Evolutionary conservation across 2,113 vertebrate genomes (phyloP), one percentile per base, ranked within the genome.

Genomic region (Bujurquina vittata): DNA sequence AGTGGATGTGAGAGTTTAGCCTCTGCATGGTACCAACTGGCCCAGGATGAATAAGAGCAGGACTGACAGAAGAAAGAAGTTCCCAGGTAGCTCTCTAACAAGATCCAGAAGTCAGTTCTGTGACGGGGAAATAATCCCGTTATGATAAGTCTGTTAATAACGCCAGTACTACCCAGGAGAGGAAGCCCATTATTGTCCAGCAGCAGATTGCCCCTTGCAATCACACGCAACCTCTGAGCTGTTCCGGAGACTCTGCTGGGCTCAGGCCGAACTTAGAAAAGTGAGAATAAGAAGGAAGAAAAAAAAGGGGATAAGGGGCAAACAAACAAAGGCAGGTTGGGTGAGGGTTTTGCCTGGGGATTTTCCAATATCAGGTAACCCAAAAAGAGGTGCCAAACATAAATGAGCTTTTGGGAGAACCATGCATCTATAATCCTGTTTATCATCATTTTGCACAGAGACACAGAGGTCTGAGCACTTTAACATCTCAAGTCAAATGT

Each of bases 91-190:
- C 81, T 75, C 75, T 90, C 88, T 89, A 93, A 94, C 87, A 85
- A 91, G 90, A 92, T 92, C 69, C 84, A 88, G 82, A 88, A 81
- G 62, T 85, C 49, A 79, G 74, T 54, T 90, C 80, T 79, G 80
- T 86, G 84, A 84, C 18, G 81, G 73, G 80, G 85, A 83, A 88
- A 84, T 95, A 95, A 95, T 95, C 94, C 90, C 22, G 67, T 94
- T 94, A 94, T 93, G 85, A 92, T 92, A 92, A 94, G 77, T 93
- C 91, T 84, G 89, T 93, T 94, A 92, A 93, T 89, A 91, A 87
- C 18, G 55, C 56, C 84, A 72, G 67, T 33, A 29, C 46, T 72
- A 54, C 26, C 46, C 67, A 54, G 78, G 84, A 94, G 89, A 92
- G 86, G 90, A 93, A 88, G 75, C 77, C 54, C 79, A 88, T 94